phyloP scores from a whole-genome alignment of 1,140 invertebrate species.

The Plectus sambesii region DNA sequence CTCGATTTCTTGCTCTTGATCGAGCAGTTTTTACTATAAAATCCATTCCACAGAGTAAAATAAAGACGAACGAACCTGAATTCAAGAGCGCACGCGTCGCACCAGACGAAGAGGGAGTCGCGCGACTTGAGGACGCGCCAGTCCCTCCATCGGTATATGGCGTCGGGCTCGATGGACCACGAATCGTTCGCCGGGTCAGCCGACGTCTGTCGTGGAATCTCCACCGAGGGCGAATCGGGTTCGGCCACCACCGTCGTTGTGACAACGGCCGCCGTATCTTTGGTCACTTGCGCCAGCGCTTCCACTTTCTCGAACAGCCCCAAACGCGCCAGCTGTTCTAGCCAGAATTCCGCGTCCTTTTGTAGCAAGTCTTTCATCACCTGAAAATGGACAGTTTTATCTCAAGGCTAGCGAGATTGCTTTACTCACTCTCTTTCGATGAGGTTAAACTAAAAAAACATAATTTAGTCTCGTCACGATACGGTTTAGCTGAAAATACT shows the following conservation, averaged over 20 bases:
- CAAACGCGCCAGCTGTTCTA: constrained; percentile 87
- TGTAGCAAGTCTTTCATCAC: constrained; percentile 88
- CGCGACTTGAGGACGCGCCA: constrained; percentile 88
- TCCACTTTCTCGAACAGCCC: constrained; percentile 90
- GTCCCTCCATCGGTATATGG: constrained; percentile 79
- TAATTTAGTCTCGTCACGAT: too few relatives aligned
- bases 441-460: too few relatives aligned
- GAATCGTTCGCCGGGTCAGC: constrained; percentile 30
- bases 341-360: constrained; percentile 77
- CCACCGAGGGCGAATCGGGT: constrained; percentile 42
- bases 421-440: too few relatives aligned
- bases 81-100: constrained; percentile 85
- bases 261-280: constrained; percentile 5
- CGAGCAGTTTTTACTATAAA: too few relatives aligned
- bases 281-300: constrained; percentile 53
- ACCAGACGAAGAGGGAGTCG: constrained; percentile 91
- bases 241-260: constrained; percentile 30
- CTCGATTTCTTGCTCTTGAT: too few relatives aligned
- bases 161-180: constrained; percentile 2
- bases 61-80: constrained; percentile 31
- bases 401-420: too few relatives aligned
- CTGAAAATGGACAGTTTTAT: constrained; percentile 59
- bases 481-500: too few relatives aligned
- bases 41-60: constrained; percentile 8
- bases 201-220: constrained; percentile 24